Conservation (phyloP, 2,888 invertebrate species). For the Gymnoscelis rufifasciata region DNA sequence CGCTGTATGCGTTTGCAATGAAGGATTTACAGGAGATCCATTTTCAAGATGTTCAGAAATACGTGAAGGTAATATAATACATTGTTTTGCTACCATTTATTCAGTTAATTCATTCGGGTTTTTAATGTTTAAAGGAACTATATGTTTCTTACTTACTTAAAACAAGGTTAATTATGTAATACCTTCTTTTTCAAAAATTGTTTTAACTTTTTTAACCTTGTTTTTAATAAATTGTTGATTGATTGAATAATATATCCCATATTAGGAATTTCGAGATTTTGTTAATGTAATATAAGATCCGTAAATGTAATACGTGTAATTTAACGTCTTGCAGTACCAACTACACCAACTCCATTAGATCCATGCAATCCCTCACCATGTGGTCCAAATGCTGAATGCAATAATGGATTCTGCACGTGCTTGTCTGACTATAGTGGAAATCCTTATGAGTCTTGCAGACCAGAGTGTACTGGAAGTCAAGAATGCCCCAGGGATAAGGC, state of each 20-base stretch:
- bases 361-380: constrained; percentile 86
- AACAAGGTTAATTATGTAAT: too few relatives aligned
- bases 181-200: too few relatives aligned
- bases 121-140: background rate
- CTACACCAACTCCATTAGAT: constrained; percentile 62
- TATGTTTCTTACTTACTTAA: too few relatives aligned
- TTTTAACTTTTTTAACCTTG: too few relatives aligned
- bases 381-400: constrained; percentile 85
- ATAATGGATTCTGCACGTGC: constrained; percentile 84
- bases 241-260: too few relatives aligned
- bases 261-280: too few relatives aligned
- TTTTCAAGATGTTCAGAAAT: constrained; percentile 84
- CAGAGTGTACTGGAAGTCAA: constrained; percentile 85
- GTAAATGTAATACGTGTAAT: too few relatives aligned
- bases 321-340: constrained; percentile 48
- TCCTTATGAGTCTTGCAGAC: constrained; percentile 84
- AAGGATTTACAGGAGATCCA: constrained; percentile 89
- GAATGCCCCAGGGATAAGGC: constrained; percentile 85
- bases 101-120: background rate
- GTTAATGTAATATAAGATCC: too few relatives aligned
- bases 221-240: too few relatives aligned
- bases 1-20: constrained; percentile 88
- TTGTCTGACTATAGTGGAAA: constrained; percentile 84
- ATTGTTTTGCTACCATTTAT: background rate
- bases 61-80: constrained; percentile 53